phyloP scores from a whole-genome alignment of 1,140 invertebrate genomes.

The Drosophila orosa region DNA sequence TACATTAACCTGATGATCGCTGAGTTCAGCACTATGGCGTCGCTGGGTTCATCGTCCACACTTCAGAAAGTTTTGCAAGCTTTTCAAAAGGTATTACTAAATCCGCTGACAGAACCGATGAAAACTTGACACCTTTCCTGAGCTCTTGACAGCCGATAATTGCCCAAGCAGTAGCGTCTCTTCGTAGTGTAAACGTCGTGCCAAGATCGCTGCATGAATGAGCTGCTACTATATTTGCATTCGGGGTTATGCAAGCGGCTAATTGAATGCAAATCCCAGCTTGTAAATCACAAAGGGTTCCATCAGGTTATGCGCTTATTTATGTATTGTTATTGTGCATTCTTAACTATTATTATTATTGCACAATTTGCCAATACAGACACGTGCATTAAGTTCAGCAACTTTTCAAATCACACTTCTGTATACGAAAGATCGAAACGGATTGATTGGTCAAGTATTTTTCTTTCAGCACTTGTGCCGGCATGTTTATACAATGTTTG shows the following conservation, averaged over 20 bases:
- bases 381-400: slow-evolving; percentile 19
- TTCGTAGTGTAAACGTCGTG: slow-evolving; percentile 32
- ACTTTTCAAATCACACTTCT: slow-evolving; percentile 7
- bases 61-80: slow-evolving; percentile 30
- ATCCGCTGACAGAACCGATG: slow-evolving; percentile 42
- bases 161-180: slow-evolving; percentile 13
- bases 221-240: slow-evolving; percentile 38
- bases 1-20: slow-evolving; percentile 6
- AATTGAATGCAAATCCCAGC: slow-evolving; percentile 33
- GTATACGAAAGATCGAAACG: background rate
- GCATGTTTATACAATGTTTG: slow-evolving; percentile 24
- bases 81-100: slow-evolving; percentile 32
- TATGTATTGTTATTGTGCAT: slow-evolving; percentile 21
- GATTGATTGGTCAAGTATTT: slow-evolving; percentile 16
- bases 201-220: slow-evolving; percentile 36
- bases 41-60: slow-evolving; percentile 46
- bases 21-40: slow-evolving; percentile 15
- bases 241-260: slow-evolving; percentile 28
- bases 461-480: slow-evolving; percentile 17
- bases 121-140: slow-evolving; percentile 49
- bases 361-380: slow-evolving; percentile 6
- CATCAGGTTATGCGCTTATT: slow-evolving; percentile 36
- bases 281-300: slow-evolving; percentile 37
- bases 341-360: slow-evolving; percentile 7
- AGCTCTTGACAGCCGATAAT: slow-evolving; percentile 40